A percentile compares a stretch with the other conserved stretches of the same genome.
Evolutionary conservation across 2,113 vertebrate genomes (phyloP).

Genomic region (Hucho hucho): DNA sequence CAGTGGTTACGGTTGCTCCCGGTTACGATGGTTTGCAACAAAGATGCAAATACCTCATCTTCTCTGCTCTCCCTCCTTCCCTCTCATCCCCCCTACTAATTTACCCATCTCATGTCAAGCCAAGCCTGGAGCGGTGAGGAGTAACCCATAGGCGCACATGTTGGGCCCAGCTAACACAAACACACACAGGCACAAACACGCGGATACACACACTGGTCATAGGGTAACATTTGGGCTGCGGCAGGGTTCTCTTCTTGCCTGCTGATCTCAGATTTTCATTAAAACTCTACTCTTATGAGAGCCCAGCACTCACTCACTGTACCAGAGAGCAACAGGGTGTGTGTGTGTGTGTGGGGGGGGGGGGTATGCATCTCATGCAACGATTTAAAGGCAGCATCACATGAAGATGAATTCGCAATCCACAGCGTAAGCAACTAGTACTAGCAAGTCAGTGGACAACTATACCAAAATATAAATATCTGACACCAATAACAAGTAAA

Average conservation of each 20-base stretch:
- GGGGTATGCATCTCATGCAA: slow-evolving; percentile 22
- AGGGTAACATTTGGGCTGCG: slow-evolving; percentile 44
- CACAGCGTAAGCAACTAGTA: no score
- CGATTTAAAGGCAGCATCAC: no score
- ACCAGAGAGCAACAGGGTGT: no score
- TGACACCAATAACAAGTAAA: no score
- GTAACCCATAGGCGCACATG: slow-evolving; percentile 53
- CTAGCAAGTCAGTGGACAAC: no score
- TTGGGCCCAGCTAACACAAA: slow-evolving; percentile 19
- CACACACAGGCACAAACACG: slow-evolving; percentile 1
- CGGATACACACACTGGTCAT: background rate
- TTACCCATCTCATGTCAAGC: slow-evolving; percentile 47
- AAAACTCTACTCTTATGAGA: no score
- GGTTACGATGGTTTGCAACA: slow-evolving; percentile 42
- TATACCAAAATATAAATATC: no score
- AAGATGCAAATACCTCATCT: slow-evolving; percentile 52
- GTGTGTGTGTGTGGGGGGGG: slow-evolving; percentile 11
- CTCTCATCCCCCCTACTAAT: slow-evolving; percentile 66
- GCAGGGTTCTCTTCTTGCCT: slow-evolving; percentile 15
- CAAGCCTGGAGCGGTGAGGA: slow-evolving; percentile 38
- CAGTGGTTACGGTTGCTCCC: slow-evolving; percentile 41
- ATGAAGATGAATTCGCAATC: no score
- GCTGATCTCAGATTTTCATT: no score
- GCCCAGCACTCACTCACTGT: no score
- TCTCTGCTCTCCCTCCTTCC: slow-evolving; percentile 13